Conservation (phyloP, 2,113 vertebrate species). For the Otis tarda region DNA sequence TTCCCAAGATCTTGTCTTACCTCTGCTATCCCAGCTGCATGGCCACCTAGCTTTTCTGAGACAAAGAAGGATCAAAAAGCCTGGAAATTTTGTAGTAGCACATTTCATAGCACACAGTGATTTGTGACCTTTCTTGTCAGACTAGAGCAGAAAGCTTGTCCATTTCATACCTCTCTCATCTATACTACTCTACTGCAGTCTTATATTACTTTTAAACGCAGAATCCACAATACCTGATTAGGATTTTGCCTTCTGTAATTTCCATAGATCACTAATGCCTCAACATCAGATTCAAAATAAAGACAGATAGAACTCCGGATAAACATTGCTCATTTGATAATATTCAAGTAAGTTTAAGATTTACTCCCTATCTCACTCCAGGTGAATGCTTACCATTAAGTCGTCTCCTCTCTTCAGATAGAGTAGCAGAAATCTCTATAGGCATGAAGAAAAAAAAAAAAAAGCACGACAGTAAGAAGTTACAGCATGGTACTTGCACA, state of each 20-base stretch:
- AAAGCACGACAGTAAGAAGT: neutral
- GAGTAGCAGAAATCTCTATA: slow-evolving; percentile 37
- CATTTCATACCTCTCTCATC: neutral
- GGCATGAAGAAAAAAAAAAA: slow-evolving; percentile 47
- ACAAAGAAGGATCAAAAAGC: neutral
- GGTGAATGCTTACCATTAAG: slow-evolving; percentile 77
- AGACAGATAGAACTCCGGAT: neutral
- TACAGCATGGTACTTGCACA: neutral
- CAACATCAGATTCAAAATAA: neutral
- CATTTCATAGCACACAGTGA: neutral
- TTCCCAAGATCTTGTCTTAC: neutral
- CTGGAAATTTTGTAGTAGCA: neutral
- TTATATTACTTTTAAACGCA: neutral
- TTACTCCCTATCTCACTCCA: neutral
- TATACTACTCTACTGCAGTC: neutral
- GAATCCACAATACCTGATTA: neutral
- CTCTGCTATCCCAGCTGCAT: neutral
- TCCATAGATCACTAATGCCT: neutral
- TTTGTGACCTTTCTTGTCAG: neutral
- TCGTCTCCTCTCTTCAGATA: slow-evolving; percentile 63
- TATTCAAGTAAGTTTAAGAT: neutral
- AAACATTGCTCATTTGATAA: neutral
- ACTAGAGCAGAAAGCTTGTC: neutral
- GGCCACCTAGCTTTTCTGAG: neutral
- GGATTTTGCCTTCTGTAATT: neutral